Conservation (phyloP, 2,797 vertebrate species). For the Carapus acus region DNA sequence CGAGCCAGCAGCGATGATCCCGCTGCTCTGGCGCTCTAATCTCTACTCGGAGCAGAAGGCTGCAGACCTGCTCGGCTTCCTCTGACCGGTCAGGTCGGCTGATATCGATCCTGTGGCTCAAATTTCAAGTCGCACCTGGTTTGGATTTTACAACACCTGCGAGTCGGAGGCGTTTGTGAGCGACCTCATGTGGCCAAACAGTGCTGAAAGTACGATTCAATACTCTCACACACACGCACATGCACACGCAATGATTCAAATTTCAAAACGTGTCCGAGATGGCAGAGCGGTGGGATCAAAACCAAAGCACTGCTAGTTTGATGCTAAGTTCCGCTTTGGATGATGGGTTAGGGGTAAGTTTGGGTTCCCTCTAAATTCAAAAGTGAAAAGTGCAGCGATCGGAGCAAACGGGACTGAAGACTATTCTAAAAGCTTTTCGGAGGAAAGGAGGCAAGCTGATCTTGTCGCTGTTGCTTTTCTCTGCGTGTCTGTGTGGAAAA, state of each 20-base stretch:
- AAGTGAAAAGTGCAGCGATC: too few relatives aligned
- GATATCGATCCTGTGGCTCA: slow-evolving; percentile 20
- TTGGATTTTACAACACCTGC: slow-evolving; percentile 34
- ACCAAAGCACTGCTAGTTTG: too few relatives aligned
- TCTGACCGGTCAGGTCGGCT: slow-evolving; percentile 40
- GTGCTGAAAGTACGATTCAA: slow-evolving; percentile 48
- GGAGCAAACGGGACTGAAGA: too few relatives aligned
- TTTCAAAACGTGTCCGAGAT: too few relatives aligned
- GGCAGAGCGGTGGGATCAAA: too few relatives aligned
- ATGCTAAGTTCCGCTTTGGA: too few relatives aligned
- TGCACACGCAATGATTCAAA: too few relatives aligned
- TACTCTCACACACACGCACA: too few relatives aligned
- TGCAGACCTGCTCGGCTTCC: slow-evolving; percentile 15
- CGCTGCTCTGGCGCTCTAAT: slow-evolving; percentile 22
- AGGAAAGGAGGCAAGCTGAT: slow-evolving; percentile 51
- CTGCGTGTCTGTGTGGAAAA: slow-evolving; percentile 12
- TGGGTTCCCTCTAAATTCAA: too few relatives aligned
- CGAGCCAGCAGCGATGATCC: too few relatives aligned
- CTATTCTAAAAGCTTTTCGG: too few relatives aligned
- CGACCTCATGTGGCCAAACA: slow-evolving; percentile 36
- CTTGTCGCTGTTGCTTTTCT: slow-evolving; percentile 31
- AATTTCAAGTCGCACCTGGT: slow-evolving; percentile 43
- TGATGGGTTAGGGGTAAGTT: too few relatives aligned
- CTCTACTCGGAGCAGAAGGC: slow-evolving; percentile 23
- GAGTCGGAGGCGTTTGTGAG: slow-evolving; percentile 15